These are phyloP conservation scores for Cotesia glomerata DNA, from an alignment of 1,140 invertebrate species.

Conservation along the genomic window DNA sequence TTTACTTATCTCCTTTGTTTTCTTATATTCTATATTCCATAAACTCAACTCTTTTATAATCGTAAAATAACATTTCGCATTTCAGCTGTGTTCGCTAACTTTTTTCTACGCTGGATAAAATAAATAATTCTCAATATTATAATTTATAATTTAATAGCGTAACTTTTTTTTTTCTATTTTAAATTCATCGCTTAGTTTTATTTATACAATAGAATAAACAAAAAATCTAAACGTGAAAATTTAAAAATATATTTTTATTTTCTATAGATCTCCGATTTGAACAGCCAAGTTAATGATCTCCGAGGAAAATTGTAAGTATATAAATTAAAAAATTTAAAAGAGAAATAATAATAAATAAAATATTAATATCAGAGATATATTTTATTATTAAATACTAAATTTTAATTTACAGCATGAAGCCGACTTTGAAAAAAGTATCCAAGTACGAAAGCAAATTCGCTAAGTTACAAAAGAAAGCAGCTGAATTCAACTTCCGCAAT, in stretches of 20 bases:
- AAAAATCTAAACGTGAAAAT: background rate
- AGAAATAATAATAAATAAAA: background rate
- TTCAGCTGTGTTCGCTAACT: constrained; percentile 28
- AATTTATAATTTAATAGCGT: background rate
- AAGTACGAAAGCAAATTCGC: constrained; percentile 99
- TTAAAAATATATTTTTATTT: constrained; percentile 34
- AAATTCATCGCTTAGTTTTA: no score
- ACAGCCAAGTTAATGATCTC: constrained; percentile 99
- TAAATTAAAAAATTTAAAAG: background rate
- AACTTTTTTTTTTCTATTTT: background rate
- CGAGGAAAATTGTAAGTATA: constrained; percentile 99
- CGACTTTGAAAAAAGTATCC: constrained; percentile 98
- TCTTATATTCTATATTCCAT: background rate
- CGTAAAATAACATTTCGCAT: constrained; percentile 17
- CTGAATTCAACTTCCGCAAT: constrained; percentile 98
- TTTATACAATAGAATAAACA: background rate
- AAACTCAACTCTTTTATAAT: constrained; percentile 24
- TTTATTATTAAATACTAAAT: constrained; percentile 1
- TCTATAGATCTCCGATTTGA: constrained; percentile 94
- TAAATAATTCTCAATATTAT: background rate
- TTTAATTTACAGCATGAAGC: constrained; percentile 82
- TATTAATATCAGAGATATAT: background rate
- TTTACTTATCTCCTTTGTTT: no score
- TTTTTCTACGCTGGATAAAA: constrained; percentile 13
- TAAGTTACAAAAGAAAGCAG: constrained; percentile 95